Percentiles rank a stretch among this genome's conserved stretches.
Conservation (phyloP, 2,888 invertebrate genomes). For the Deilephila porcellus region DNA sequence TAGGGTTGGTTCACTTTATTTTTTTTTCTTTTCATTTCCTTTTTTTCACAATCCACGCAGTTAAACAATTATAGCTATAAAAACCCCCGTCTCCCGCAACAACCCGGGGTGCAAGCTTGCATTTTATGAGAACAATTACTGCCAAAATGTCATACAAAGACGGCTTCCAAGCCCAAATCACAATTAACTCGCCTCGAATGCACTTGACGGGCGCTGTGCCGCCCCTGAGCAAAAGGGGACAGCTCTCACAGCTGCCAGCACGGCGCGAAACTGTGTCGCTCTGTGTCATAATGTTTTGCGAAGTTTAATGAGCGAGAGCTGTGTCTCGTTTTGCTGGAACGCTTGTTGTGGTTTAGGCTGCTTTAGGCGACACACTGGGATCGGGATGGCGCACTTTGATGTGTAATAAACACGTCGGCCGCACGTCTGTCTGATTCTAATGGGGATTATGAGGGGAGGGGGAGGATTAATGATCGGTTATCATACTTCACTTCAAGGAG, state of each 20-base stretch:
- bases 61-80: conserved; percentile 9
- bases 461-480: conserved; percentile 21
- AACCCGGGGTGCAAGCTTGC: conserved; percentile 21
- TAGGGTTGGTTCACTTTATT: conserved; percentile 1
- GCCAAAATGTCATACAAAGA: conserved; percentile 27
- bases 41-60: conserved; percentile 8
- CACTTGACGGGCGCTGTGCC: conserved; percentile 23
- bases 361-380: neutral
- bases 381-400: conserved; percentile 25
- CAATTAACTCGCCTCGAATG: conserved; percentile 24
- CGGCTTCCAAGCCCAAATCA: conserved; percentile 25
- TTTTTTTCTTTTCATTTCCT: neutral
- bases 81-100: neutral
- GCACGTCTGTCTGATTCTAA: conserved; percentile 7
- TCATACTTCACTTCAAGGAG: conserved; percentile 17
- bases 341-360: neutral
- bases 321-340: neutral
- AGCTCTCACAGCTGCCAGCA: neutral
- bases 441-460: neutral
- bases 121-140: conserved; percentile 27
- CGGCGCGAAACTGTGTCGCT: neutral
- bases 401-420: conserved; percentile 10
- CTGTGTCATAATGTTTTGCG: neutral
- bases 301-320: neutral
- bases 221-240: conserved; percentile 24